Evolutionary conservation across 2,113 vertebrate species (phyloP).

Genomic region (Erythrocercus mccallii): DNA sequence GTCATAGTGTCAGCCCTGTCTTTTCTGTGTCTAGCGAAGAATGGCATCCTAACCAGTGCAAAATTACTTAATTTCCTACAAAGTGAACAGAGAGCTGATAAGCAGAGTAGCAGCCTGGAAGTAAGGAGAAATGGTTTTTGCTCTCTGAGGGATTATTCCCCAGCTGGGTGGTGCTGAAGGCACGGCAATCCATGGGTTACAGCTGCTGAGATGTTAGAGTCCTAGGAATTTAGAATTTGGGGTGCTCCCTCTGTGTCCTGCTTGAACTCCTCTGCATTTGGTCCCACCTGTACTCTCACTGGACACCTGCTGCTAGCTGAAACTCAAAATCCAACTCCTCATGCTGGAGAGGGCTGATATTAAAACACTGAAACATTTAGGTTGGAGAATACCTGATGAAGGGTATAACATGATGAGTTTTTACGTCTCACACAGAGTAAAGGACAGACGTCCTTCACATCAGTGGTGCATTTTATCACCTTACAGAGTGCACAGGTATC

Average conservation of each 20-base stretch:
- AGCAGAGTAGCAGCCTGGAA: background rate
- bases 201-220: background rate
- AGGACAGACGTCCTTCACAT: background rate
- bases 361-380: fast-evolving
- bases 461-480: fast-evolving
- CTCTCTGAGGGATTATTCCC: fast-evolving
- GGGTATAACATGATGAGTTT: fast-evolving
- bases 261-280: fast-evolving
- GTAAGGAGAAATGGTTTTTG: fast-evolving
- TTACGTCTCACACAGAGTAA: background rate
- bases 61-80: fast-evolving
- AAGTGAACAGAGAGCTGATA: no score
- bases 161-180: fast-evolving
- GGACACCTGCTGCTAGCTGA: no score
- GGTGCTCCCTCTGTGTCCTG: fast-evolving
- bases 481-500: fast-evolving
- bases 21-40: background rate
- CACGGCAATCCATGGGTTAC: fast-evolving
- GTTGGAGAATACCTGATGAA: fast-evolving
- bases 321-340: fast-evolving
- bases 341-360: fast-evolving
- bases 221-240: no score
- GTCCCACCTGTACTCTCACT: fast-evolving
- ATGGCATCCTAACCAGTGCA: background rate
- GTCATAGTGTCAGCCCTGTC: background rate